Conservation (phyloP, 2,888 invertebrate genomes). For the Andrena camellia region DNA sequence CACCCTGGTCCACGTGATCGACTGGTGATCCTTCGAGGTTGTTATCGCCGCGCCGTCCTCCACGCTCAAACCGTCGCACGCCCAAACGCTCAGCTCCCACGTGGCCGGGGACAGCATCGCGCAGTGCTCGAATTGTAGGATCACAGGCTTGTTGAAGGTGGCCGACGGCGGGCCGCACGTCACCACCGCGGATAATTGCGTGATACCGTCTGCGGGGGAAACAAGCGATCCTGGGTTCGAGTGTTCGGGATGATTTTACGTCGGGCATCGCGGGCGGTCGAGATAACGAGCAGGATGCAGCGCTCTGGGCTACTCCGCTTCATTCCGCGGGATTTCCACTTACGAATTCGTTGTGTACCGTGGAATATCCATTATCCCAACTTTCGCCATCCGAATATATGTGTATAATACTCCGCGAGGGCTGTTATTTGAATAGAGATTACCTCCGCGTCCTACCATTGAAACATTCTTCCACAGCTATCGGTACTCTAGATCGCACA, state of each 20-base stretch:
- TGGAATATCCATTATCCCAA: background rate
- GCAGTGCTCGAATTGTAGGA: conserved; percentile 95
- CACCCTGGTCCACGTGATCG: conserved; percentile 86
- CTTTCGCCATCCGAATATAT: background rate
- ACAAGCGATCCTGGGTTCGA: conserved; percentile 19
- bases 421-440: too few species aligned
- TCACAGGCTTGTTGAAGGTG: conserved; percentile 93
- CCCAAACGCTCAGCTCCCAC: conserved; percentile 88
- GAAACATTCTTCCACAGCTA: too few species aligned
- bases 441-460: too few species aligned
- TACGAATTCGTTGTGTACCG: background rate
- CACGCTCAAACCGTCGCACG: conserved; percentile 79
- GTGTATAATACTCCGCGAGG: background rate
- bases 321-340: background rate
- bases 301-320: background rate
- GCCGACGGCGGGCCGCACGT: conserved; percentile 92
- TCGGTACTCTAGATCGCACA: too few species aligned
- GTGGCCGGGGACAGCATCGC: conserved; percentile 92
- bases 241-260: too few species aligned
- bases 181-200: conserved; percentile 94
- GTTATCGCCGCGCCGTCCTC: conserved; percentile 73
- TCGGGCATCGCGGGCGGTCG: too few species aligned
- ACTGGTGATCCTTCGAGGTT: conserved; percentile 73
- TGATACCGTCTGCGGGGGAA: conserved; percentile 86
- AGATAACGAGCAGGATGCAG: background rate